Percentiles rank a stretch among this genome's conserved stretches.
Evolutionary conservation across 2,888 invertebrate species (phyloP).

Genomic region (Tolmerus cingulatus): DNA sequence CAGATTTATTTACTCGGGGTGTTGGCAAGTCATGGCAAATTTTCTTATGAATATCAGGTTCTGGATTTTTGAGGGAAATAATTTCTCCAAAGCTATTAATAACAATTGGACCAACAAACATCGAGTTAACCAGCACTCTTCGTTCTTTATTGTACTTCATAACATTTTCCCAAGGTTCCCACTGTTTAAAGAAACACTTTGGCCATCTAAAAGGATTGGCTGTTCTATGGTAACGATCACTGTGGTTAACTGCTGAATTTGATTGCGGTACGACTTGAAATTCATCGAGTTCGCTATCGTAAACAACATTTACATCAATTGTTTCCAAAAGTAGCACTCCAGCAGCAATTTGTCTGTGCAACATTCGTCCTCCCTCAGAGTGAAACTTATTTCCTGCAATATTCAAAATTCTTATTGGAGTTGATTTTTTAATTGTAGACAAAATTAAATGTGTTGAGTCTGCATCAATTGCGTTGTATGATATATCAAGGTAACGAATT

Average conservation of each 20-base stretch:
- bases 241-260: slow-evolving; percentile 24
- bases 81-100: slow-evolving; percentile 16
- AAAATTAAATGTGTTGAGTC: slow-evolving; percentile 55
- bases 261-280: slow-evolving; percentile 55
- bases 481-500: slow-evolving; percentile 55
- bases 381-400: slow-evolving; percentile 57
- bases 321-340: slow-evolving; percentile 52
- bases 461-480: slow-evolving; percentile 55
- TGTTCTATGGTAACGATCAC: slow-evolving; percentile 39
- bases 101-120: slow-evolving; percentile 41
- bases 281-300: slow-evolving; percentile 52
- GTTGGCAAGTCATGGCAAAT: neutral
- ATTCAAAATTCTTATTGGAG: slow-evolving; percentile 52
- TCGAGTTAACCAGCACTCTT: slow-evolving; percentile 36
- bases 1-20: neutral
- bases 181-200: slow-evolving; percentile 26
- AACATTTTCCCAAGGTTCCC: neutral
- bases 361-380: slow-evolving; percentile 51
- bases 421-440: slow-evolving; percentile 55
- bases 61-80: neutral
- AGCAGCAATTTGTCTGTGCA: slow-evolving; percentile 55
- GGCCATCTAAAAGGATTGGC: slow-evolving; percentile 2
- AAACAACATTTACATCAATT: slow-evolving; percentile 54
- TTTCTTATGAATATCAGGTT: neutral
- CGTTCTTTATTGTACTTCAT: neutral